Base-by-base conservation (phyloP, 2,797 vertebrate species). In the Lepidocolaptes lacrymiger region DNA sequence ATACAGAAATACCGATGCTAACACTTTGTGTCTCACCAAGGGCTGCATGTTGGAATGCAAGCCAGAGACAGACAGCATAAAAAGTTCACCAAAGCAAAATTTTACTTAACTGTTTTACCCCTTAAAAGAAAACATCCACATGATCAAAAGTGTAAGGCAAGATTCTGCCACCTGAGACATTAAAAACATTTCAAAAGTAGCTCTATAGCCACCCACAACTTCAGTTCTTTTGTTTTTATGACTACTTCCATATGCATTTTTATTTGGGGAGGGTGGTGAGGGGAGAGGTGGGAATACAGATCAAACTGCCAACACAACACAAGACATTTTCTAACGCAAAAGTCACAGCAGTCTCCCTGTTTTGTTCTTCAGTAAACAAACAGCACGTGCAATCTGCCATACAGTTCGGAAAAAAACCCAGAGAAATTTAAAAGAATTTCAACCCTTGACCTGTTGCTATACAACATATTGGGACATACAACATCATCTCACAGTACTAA, bases 121-220 rank as follows among this genome's bases (percentile, higher is more conserved):
- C 14, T 88, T 84, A 41, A 72, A 89, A 75, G 51, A 84, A 83
- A 88, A 79, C 3, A 73, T 30, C 28, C 1, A 0, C 13, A 4
- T n/a, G 51, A 88, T 78, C 43, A 41, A 21, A 92, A 66, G 66
- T n/a, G 7, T 36, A 74, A 78, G 44, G 26, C 37, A 94, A 83
- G 58, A 75, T 34, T 91, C 68, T 82, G 51, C 24, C 52, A 72
- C 43, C 58, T 66, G 39, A 93, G 68, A 75, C 32, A 52, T 36
- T 68, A 85, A 41, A 72, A 92, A 36, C 12, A 22, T 41, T 91
- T 91, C 39, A 55, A 73, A 52, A 84, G 41, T 49, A 88, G 63
- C 49, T 16, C 14, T 27, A 64, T 2, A 77, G 76, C 46, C 41
- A 78, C 19, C 44, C 5, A 46, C 22, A 85, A 61, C 20, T 78